Evolutionary conservation across 2,888 invertebrate species (phyloP).

Genomic region (Gymnoscelis rufifasciata): DNA sequence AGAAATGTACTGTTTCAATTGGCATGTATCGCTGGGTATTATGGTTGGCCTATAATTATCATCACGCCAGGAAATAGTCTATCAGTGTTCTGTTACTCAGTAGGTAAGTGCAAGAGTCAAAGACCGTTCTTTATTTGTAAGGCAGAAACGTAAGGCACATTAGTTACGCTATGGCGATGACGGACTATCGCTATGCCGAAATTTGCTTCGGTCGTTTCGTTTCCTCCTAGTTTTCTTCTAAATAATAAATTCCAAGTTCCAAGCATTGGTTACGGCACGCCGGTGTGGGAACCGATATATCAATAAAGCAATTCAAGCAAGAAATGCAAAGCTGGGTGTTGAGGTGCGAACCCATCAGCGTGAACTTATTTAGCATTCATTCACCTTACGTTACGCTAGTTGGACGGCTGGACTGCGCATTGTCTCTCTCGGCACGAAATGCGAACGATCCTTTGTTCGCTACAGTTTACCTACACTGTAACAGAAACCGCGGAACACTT

Average conservation of each 20-base stretch:
- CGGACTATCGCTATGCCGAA: slow-evolving; percentile 34
- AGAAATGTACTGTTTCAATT: slow-evolving; percentile 40
- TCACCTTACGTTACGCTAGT: slow-evolving; percentile 69
- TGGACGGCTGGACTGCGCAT: slow-evolving; percentile 60
- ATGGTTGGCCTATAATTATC: slow-evolving; percentile 40
- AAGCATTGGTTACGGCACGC: slow-evolving; percentile 21
- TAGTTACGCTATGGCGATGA: slow-evolving; percentile 56
- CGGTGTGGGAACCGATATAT: slow-evolving; percentile 28
- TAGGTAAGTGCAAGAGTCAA: slow-evolving; percentile 49
- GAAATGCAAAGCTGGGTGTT: slow-evolving; percentile 33
- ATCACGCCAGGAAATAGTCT: slow-evolving; percentile 48
- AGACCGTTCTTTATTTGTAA: slow-evolving; percentile 55
- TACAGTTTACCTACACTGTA: slow-evolving; percentile 64
- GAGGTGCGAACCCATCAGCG: slow-evolving; percentile 38
- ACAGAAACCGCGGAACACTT: slow-evolving; percentile 58
- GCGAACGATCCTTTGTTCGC: slow-evolving; percentile 71
- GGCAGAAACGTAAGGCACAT: slow-evolving; percentile 47
- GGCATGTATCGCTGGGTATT: slow-evolving; percentile 41
- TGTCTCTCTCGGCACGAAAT: slow-evolving; percentile 60
- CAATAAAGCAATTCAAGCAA: slow-evolving; percentile 23
- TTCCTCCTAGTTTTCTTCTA: slow-evolving; percentile 31
- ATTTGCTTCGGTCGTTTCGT: slow-evolving; percentile 32
- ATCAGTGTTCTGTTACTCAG: slow-evolving; percentile 52
- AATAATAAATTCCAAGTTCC: slow-evolving; percentile 16
- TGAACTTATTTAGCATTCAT: slow-evolving; percentile 69